phyloP scores from a whole-genome alignment of 1,140 invertebrate species.

The Drosophila sp. region DNA sequence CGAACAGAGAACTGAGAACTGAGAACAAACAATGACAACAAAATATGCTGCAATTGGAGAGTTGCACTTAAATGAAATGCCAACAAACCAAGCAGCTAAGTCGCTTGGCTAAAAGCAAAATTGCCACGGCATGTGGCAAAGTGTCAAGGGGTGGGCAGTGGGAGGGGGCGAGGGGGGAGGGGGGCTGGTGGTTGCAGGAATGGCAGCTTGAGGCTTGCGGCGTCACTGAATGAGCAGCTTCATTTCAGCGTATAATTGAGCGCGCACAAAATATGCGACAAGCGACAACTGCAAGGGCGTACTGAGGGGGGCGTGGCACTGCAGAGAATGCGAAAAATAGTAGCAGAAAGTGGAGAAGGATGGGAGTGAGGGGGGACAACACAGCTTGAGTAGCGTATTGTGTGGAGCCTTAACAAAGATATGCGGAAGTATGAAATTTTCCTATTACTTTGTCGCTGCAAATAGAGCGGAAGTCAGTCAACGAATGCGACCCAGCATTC shows the following conservation, averaged over 20 bases:
- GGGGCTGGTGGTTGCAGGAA: not conserved
- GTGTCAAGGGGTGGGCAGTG: not conserved
- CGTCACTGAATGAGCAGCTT: constrained; percentile 73
- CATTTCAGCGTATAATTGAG: constrained; percentile 82
- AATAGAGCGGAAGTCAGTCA: constrained; percentile 82
- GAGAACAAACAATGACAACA: constrained; percentile 77
- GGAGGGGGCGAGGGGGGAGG: not conserved
- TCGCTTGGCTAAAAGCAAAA: constrained; percentile 40
- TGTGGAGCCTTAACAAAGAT: constrained; percentile 61
- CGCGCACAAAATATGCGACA: constrained; percentile 76
- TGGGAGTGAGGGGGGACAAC: too few species aligned
- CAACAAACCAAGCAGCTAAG: constrained; percentile 77
- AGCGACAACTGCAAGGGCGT: constrained; percentile 61
- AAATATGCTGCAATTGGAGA: constrained; percentile 66
- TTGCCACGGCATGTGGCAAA: constrained; percentile 25
- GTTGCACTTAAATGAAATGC: constrained; percentile 79
- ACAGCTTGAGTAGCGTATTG: constrained; percentile 37
- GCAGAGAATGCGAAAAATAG: not conserved
- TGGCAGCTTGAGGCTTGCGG: constrained; percentile 35
- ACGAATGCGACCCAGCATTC: constrained; percentile 62
- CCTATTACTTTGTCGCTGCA: constrained; percentile 79
- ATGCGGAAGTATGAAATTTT: constrained; percentile 80
- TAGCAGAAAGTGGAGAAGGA: not conserved
- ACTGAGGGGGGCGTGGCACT: constrained; percentile 60
- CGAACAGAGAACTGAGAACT: constrained; percentile 40